Percentiles rank a stretch among this genome's conserved stretches.
Conservation (phyloP, 2,888 invertebrate genomes). For the Celastrina argiolus region DNA sequence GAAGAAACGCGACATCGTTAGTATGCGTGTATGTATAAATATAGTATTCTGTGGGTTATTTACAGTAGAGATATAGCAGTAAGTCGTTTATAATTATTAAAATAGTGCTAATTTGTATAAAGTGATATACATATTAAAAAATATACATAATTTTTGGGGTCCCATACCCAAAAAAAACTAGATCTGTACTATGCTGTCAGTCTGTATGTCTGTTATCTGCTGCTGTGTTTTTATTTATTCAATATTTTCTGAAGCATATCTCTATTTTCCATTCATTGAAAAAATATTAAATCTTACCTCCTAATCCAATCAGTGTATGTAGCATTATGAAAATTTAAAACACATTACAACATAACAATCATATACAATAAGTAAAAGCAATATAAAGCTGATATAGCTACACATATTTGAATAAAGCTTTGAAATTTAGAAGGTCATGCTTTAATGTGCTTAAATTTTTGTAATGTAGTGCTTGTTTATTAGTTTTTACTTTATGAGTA, state of each 20-base stretch:
- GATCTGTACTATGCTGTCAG: too few relatives aligned
- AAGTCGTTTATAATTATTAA: not conserved
- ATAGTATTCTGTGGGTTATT: conserved; percentile 42
- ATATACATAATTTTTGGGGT: too few relatives aligned
- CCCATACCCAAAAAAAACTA: too few relatives aligned
- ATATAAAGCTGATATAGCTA: not conserved
- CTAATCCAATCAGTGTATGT: conserved; percentile 48
- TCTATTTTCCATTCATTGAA: not conserved
- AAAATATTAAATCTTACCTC: conserved; percentile 50
- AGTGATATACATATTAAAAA: too few relatives aligned
- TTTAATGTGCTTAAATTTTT: conserved; percentile 49
- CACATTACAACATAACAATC: conserved; percentile 51
- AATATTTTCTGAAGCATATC: not conserved
- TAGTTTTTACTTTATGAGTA: not conserved
- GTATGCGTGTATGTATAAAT: conserved; percentile 39
- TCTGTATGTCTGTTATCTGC: too few relatives aligned
- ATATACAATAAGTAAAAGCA: conserved; percentile 25
- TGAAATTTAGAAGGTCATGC: conserved; percentile 43
- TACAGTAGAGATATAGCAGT: conserved; percentile 27
- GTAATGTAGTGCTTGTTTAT: conserved; percentile 23
- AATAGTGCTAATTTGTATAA: too few relatives aligned
- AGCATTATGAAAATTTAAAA: conserved; percentile 43
- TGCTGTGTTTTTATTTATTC: not conserved
- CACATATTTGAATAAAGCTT: conserved; percentile 42
- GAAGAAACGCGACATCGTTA: conserved; percentile 58